Base-by-base conservation (phyloP, 2,797 vertebrate genomes). In the Amniataba percoides region DNA sequence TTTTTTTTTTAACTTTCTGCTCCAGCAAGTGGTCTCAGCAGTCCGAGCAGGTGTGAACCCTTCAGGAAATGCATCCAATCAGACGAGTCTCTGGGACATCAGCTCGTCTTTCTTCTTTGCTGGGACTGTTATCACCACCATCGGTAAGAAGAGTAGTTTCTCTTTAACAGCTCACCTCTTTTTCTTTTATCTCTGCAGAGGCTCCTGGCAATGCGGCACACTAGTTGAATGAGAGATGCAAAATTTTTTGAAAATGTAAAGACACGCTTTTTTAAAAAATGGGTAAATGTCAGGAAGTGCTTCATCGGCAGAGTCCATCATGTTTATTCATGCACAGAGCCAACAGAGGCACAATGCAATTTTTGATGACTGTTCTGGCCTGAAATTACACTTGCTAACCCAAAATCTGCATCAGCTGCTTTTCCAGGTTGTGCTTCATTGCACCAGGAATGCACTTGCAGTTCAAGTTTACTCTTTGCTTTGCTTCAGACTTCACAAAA, bases 71-170 rank as follows among this genome's bases (percentile, higher is more conserved):
- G 91, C 94, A 58, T 95, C 96, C 93, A 97, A 97, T 94, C 97
- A 97, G 92, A 97, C 94, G 74, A 99, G 98, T 94, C 96, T 99
- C 86, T 99, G 98, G 98, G 98, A 99, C 89, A 95, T 99, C 90
- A 98, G 98, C 93, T 98, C 97, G 91, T 98, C 98, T 53, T 99
- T 99, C 94, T 99, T 99, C 96, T 99, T 99, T 81, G 97, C 98
- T 79, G 98, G 98, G 81, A 99, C 98, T 80, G 98, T 99, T 92
- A 99, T 99, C 94, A 99, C 98, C 82, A 99, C 98, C 70, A 99
- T 99, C 89, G 98, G 98, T 99, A 97, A 95, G 97, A 94, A 4
- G 19, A 64, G 31, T 19, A 3, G 9, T 63, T 63, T 61, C 43
- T 62, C 0, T 21, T 45, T 14, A 21, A 13, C 25, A 56, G 4